These are phyloP conservation scores for Agrochola lychnidis DNA, from an alignment of 2,888 invertebrate species.

Conservation along the genomic window DNA sequence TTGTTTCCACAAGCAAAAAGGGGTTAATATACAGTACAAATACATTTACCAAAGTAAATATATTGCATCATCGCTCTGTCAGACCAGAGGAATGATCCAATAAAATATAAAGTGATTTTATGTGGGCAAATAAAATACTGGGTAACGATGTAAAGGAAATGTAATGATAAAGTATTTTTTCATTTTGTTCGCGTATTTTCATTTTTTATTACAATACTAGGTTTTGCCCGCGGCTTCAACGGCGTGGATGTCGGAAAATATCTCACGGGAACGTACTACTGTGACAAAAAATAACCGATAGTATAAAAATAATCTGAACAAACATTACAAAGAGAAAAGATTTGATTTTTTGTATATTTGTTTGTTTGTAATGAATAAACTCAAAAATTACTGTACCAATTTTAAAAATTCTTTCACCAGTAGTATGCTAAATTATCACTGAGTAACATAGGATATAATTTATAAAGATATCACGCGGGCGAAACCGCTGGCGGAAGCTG, in stretches of 20 bases:
- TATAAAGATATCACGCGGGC: no score
- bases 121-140: conserved; percentile 24
- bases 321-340: no score
- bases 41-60: conserved; percentile 57
- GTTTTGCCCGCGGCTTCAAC: not conserved
- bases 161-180: conserved; percentile 11
- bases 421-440: no score
- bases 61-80: conserved; percentile 44
- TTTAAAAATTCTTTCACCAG: no score
- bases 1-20: conserved; percentile 55
- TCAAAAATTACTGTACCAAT: no score
- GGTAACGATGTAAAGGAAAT: not conserved
- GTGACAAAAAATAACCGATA: not conserved
- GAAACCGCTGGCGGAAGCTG: no score
- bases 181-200: conserved; percentile 17
- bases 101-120: conserved; percentile 39
- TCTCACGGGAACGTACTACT: not conserved
- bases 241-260: not conserved
- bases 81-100: conserved; percentile 25
- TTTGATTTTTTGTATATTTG: no score
- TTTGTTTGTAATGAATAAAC: no score
- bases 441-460: no score
- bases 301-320: not conserved
- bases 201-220: not conserved
- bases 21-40: conserved; percentile 49